These are phyloP conservation scores for Gymnoscopelus braueri DNA, from an alignment of 2,797 vertebrate species.

Conservation along the genomic window DNA sequence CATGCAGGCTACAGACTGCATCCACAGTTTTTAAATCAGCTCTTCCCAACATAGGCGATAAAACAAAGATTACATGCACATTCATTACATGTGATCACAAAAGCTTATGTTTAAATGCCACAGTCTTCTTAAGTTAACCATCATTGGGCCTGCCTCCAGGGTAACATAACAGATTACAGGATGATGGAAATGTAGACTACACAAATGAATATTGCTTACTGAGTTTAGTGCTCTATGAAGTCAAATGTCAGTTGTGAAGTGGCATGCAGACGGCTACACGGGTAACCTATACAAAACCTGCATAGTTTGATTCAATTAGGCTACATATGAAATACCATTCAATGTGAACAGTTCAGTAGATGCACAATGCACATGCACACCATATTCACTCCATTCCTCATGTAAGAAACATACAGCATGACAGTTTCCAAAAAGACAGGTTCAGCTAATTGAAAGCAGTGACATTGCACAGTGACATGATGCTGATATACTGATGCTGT, in stretches of 20 bases:
- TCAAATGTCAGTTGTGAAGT: constrained; percentile 31
- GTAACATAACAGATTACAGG: constrained; percentile 8
- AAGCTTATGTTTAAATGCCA: background rate
- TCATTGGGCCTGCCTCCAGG: background rate
- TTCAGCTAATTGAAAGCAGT: constrained; percentile 45
- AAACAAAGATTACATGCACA: constrained; percentile 5
- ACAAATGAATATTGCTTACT: constrained; percentile 46
- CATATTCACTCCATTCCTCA: constrained; percentile 51
- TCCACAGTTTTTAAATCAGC: background rate
- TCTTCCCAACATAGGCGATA: background rate
- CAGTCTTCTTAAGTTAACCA: constrained; percentile 5
- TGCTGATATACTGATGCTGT: constrained; percentile 31
- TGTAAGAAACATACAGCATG: constrained; percentile 43
- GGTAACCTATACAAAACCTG: constrained; percentile 25
- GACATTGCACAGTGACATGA: constrained; percentile 40
- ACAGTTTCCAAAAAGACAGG: constrained; percentile 31
- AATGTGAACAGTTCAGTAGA: constrained; percentile 45
- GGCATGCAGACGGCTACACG: constrained; percentile 63
- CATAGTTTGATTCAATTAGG: constrained; percentile 42
- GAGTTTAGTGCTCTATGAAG: constrained; percentile 14
- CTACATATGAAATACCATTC: constrained; percentile 32
- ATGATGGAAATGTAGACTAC: constrained; percentile 17
- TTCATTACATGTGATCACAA: constrained; percentile 5
- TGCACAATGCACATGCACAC: constrained; percentile 54
- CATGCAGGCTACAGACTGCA: background rate